phyloP scores from a whole-genome alignment of 1,140 invertebrate genomes.

The Achatina immaculata region DNA sequence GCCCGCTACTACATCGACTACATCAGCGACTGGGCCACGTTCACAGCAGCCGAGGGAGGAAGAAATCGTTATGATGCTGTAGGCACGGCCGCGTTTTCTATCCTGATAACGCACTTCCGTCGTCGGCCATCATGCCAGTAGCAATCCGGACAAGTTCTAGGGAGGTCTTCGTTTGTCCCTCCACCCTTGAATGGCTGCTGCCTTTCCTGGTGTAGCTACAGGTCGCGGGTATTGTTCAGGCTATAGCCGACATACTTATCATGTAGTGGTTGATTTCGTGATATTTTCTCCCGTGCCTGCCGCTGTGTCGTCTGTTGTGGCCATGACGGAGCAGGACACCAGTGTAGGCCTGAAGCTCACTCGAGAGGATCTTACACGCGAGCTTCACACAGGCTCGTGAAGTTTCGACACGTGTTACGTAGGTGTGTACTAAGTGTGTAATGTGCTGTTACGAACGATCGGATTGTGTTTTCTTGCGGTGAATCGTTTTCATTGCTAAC shows the following conservation, averaged over 20 bases:
- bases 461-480: not conserved
- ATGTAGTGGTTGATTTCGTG: not conserved
- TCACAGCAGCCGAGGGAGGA: not conserved
- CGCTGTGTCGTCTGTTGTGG: not conserved
- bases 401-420: not conserved
- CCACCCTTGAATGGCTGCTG: not conserved
- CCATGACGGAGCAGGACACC: not conserved
- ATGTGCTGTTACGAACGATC: not conserved
- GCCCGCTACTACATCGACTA: not conserved
- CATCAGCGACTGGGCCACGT: not conserved
- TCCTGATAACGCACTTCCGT: constrained; percentile 27
- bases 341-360: not conserved
- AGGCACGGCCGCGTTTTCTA: constrained; percentile 11
- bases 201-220: not conserved
- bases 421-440: not conserved
- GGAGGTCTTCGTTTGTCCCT: not conserved
- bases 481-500: not conserved
- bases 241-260: not conserved
- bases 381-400: not conserved
- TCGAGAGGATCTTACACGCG: not conserved
- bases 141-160: not conserved
- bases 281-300: not conserved
- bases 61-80: constrained; percentile 24
- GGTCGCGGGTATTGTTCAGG: not conserved
- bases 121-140: constrained; percentile 30